phyloP scores from a whole-genome alignment of 2,888 invertebrate genomes.

The Myathropa florea region DNA sequence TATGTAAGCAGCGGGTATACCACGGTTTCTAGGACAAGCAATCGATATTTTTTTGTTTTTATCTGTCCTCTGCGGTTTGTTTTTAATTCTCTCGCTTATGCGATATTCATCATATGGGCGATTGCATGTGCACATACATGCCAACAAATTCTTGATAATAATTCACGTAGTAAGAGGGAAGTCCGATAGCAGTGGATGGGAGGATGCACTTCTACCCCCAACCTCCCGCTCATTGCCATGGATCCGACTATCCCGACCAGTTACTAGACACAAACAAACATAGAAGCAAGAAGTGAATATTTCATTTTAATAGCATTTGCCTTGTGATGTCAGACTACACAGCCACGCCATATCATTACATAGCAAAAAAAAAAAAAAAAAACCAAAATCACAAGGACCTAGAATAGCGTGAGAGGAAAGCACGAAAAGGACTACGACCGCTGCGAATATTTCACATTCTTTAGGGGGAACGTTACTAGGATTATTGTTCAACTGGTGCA shows the following conservation, averaged over 20 bases:
- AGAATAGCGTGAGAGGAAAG: background rate
- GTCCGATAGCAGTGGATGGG: background rate
- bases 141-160: conserved; percentile 38
- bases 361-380: conserved; percentile 4
- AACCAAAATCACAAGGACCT: background rate
- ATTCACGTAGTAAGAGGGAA: conserved; percentile 21
- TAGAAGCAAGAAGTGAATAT: conserved; percentile 50
- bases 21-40: background rate
- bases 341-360: conserved; percentile 25
- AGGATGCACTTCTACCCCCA: background rate
- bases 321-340: conserved; percentile 51
- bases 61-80: background rate
- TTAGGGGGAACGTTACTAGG: conserved; percentile 34
- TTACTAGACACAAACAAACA: background rate
- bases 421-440: conserved; percentile 32
- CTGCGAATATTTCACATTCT: conserved; percentile 34
- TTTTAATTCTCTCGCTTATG: conserved; percentile 23
- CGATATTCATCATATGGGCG: conserved; percentile 29
- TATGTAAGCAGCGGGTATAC: background rate
- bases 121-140: conserved; percentile 5
- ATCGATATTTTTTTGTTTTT: background rate
- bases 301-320: conserved; percentile 62
- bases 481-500: conserved; percentile 63
- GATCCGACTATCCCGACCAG: background rate
- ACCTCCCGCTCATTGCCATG: background rate